Conservation (phyloP, 2,797 vertebrate genomes). For the Neosalanx taihuensis region DNA sequence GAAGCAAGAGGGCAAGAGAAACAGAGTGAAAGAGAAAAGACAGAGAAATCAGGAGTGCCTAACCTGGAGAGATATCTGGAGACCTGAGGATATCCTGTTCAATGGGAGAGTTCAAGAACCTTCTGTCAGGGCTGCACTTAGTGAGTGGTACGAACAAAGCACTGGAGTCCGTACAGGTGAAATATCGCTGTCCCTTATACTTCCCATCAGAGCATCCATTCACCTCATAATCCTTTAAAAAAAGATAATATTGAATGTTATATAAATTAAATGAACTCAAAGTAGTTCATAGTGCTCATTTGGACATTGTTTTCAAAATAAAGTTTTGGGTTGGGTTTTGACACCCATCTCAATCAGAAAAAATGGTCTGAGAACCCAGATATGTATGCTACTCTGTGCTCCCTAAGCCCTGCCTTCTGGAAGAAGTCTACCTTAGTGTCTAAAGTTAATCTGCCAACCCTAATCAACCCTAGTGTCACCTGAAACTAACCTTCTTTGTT, state of each 20-base stretch:
- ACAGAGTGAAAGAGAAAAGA: not conserved
- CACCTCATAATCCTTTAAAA: constrained; percentile 66
- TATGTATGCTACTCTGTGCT: no score
- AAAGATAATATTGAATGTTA: not conserved
- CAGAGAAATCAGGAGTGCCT: constrained; percentile 13
- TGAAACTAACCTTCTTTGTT: no score
- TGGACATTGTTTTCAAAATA: no score
- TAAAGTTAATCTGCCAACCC: no score
- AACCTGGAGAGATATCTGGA: constrained; percentile 50
- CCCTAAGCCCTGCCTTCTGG: no score
- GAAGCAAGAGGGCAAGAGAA: not conserved
- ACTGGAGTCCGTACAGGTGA: constrained; percentile 62
- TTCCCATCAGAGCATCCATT: constrained; percentile 67
- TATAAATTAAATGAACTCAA: not conserved
- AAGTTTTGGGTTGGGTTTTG: no score
- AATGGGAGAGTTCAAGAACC: constrained; percentile 52
- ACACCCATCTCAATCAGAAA: no score
- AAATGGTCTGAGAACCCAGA: no score
- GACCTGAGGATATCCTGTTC: constrained; percentile 26
- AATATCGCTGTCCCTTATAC: constrained; percentile 61
- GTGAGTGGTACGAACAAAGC: constrained; percentile 71
- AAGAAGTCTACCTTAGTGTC: no score
- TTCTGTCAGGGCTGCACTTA: constrained; percentile 70
- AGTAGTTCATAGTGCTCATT: no score
- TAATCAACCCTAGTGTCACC: no score